Evolutionary conservation across 2,888 invertebrate species (phyloP).

Genomic region (Xestia xanthographa): DNA sequence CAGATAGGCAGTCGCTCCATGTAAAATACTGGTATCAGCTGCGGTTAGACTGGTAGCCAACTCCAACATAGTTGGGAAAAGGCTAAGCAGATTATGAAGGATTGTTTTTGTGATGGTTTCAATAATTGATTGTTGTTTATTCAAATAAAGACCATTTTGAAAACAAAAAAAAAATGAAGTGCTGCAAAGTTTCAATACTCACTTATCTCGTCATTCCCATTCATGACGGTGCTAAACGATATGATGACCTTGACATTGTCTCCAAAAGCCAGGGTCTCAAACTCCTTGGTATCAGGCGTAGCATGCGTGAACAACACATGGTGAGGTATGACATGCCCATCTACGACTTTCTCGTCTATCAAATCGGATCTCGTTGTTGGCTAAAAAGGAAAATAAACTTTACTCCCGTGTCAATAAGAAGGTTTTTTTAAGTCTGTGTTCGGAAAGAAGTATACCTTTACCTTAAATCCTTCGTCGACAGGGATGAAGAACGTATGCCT

Average conservation of each 20-base stretch:
- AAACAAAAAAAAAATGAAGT: neutral
- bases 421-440: constrained; percentile 19
- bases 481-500: constrained; percentile 97
- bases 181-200: constrained; percentile 73
- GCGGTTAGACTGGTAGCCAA: too few species aligned
- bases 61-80: too few species aligned
- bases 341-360: constrained; percentile 96
- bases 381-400: constrained; percentile 79
- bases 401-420: neutral
- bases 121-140: neutral
- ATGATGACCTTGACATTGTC: constrained; percentile 96
- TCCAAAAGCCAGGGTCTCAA: constrained; percentile 95
- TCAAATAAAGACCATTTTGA: neutral
- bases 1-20: too few species aligned
- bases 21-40: too few species aligned
- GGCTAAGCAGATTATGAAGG: too few species aligned
- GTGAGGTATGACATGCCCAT: constrained; percentile 97
- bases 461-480: constrained; percentile 97
- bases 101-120: too few species aligned
- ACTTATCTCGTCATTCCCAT: constrained; percentile 92
- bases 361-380: constrained; percentile 93
- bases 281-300: constrained; percentile 93
- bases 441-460: constrained; percentile 91
- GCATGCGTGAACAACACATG: constrained; percentile 96
- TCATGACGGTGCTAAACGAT: constrained; percentile 93